These are phyloP conservation scores for Ptyas mucosa DNA, from an alignment of 2,113 vertebrate species.

Conservation along the genomic window DNA sequence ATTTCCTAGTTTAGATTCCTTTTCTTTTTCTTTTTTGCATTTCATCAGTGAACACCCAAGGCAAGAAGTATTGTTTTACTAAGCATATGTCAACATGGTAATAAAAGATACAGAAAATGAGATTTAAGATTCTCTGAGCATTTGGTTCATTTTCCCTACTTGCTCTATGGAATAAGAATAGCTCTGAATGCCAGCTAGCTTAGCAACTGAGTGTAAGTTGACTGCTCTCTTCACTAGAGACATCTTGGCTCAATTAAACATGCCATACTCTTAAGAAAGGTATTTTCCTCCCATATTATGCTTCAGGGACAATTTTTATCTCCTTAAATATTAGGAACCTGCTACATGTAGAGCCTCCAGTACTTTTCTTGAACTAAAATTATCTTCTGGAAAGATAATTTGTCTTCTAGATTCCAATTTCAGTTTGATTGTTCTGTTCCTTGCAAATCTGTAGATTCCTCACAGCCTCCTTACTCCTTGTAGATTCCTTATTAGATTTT, in stretches of 20 bases:
- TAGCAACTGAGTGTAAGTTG: not conserved
- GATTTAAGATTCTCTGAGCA: not conserved
- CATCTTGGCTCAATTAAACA: constrained; percentile 1
- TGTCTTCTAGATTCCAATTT: constrained; percentile 23
- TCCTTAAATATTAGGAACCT: constrained; percentile 30
- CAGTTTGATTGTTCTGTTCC: not conserved
- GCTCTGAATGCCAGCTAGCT: constrained; percentile 12
- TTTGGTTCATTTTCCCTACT: constrained; percentile 10
- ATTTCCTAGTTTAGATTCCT: constrained; percentile 45
- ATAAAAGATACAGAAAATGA: constrained; percentile 39
- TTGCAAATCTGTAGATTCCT: not conserved
- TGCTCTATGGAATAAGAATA: constrained; percentile 5
- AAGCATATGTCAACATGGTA: constrained; percentile 29
- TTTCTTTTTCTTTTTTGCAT: constrained; percentile 38
- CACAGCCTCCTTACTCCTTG: not conserved
- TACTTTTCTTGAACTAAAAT: constrained; percentile 33
- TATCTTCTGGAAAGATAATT: constrained; percentile 6
- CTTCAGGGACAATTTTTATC: constrained; percentile 10
- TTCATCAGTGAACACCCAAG: constrained; percentile 37
- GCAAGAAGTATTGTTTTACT: constrained; percentile 32
- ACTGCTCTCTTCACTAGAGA: not conserved
- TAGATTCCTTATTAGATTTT: not conserved
- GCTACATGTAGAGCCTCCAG: not conserved
- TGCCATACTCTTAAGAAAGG: constrained; percentile 25
- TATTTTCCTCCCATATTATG: not conserved